phyloP scores from a whole-genome alignment of 2,113 vertebrate genomes.

The Cheilinus undulatus region DNA sequence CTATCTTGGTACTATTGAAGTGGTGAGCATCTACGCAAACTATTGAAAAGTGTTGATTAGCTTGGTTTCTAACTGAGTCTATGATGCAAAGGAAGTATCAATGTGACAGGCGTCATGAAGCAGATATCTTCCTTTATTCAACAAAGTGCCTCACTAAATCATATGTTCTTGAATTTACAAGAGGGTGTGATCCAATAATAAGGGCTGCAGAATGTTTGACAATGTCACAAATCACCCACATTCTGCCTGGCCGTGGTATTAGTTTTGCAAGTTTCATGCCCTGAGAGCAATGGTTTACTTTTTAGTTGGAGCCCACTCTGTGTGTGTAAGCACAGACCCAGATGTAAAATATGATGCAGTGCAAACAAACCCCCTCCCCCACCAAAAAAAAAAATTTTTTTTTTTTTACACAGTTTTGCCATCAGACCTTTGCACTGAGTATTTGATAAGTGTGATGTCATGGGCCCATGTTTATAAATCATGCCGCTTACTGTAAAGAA shows the following conservation, averaged over 20 bases:
- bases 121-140: neutral
- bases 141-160: neutral
- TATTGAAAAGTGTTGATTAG: conserved; percentile 47
- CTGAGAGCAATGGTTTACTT: too few species aligned
- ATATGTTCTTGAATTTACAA: conserved; percentile 12
- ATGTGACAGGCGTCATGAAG: conserved; percentile 10
- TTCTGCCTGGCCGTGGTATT: conserved; percentile 14
- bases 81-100: conserved; percentile 12
- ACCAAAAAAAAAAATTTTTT: too few species aligned
- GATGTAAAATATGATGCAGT: too few species aligned
- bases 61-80: conserved; percentile 1
- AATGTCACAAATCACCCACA: conserved; percentile 31
- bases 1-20: conserved; percentile 38
- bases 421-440: too few species aligned
- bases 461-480: too few species aligned
- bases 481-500: too few species aligned
- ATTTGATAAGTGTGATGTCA: too few species aligned
- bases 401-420: too few species aligned
- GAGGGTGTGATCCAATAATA: neutral
- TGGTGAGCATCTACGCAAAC: neutral
- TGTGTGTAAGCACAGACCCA: too few species aligned
- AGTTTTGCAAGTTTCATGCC: neutral
- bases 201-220: neutral
- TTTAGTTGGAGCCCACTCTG: too few species aligned
- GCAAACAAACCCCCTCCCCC: too few species aligned